Evolutionary conservation across 2,797 vertebrate species (phyloP).

Genomic region (Cheirogaleus major): DNA sequence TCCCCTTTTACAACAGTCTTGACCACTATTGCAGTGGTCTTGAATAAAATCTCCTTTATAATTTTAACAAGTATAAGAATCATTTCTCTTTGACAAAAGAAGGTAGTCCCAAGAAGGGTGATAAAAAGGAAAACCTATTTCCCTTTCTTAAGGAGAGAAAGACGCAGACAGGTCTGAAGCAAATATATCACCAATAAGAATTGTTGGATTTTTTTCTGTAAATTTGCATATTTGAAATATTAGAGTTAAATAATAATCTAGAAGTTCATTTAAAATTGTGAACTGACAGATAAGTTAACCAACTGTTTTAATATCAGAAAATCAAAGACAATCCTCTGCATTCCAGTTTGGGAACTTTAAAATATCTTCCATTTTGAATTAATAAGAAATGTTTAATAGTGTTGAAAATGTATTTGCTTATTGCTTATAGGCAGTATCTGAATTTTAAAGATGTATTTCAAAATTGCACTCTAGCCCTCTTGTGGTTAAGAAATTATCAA

Average conservation of each 20-base stretch:
- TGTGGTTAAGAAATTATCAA: neutral
- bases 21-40: neutral
- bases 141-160: neutral
- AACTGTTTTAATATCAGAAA: neutral
- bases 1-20: neutral
- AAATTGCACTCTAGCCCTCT: neutral
- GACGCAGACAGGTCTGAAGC: neutral
- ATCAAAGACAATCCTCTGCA: neutral
- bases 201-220: neutral
- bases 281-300: neutral
- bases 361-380: neutral
- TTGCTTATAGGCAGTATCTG: neutral
- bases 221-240: neutral
- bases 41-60: neutral
- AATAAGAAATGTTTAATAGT: neutral
- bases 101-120: neutral
- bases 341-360: neutral
- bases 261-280: neutral
- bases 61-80: neutral
- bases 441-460: neutral
- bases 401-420: neutral
- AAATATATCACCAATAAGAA: neutral
- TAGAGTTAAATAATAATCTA: neutral
- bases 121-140: neutral
- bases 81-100: neutral